Percentiles rank a stretch among this genome's conserved stretches.
These are phyloP conservation scores for Nomada ruficornis DNA, from an alignment of 2,888 invertebrate species.

Conservation along the genomic window DNA sequence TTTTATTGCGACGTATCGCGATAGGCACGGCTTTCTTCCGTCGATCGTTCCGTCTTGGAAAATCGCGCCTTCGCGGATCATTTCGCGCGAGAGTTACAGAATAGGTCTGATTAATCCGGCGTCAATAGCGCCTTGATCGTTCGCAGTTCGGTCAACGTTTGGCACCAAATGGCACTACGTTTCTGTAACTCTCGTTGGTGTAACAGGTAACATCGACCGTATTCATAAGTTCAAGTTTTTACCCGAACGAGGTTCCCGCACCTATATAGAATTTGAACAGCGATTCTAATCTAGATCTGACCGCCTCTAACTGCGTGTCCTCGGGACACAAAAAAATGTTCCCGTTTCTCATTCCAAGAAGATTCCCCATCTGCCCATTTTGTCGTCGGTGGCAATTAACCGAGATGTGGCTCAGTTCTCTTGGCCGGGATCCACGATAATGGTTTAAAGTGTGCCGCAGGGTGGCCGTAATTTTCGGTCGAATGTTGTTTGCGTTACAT, in stretches of 20 bases:
- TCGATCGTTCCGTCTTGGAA: constrained; percentile 3
- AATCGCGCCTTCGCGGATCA: neutral
- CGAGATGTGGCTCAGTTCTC: neutral
- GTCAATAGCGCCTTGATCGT: neutral
- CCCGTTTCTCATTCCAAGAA: neutral
- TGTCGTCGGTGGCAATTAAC: neutral
- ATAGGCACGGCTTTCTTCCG: neutral
- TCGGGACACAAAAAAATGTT: neutral
- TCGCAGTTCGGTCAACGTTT: neutral
- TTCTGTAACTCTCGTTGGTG: neutral
- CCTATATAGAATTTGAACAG: neutral
- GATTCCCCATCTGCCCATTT: neutral
- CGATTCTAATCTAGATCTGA: neutral
- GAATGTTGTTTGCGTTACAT: constrained; percentile 36
- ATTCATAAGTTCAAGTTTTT: neutral
- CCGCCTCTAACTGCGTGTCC: neutral
- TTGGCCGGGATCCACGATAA: constrained; percentile 10
- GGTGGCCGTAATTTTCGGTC: constrained; percentile 42
- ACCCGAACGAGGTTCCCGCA: neutral
- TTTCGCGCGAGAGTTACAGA: neutral
- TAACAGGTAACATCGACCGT: neutral
- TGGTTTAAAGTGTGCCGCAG: constrained; percentile 35
- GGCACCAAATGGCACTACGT: neutral
- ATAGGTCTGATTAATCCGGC: neutral
- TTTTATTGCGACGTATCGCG: constrained; percentile 43